Base-by-base conservation (phyloP, 2,888 invertebrate species). In the Trichopoda pennipes region DNA sequence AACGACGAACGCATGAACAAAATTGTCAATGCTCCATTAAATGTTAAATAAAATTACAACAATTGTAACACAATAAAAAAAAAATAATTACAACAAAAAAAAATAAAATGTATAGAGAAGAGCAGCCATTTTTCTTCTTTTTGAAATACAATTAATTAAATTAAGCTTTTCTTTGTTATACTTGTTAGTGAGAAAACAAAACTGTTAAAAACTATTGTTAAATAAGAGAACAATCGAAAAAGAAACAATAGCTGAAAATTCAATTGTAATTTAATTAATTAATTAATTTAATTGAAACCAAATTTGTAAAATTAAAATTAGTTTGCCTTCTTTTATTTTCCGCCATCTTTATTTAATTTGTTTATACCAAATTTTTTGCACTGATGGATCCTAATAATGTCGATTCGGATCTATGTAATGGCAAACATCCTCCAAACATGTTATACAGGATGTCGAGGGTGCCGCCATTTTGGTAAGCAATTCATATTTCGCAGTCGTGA, bases 1-100 rank as follows among this genome's bases (percentile, higher is more conserved):
- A n/a, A n/a, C n/a, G n/a, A n/a, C n/a, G n/a, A n/a, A n/a, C 55
- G 16, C 10, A 38, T 38, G 38, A 63, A 64, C 47, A 66, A n/a
- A n/a, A 72, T 72, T 72, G 78, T 78, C 78, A 78, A 60, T 78
- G 78, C 78, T 72, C 64, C 44, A 78, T 66, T 78, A 78, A 72
- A 66, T 58, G 56, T 72, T 61, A 69, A 77, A 77, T 49, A 53
- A 55, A 76, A 77, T 38, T 70, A 77, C 56, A 77, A 35, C 61
- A 76, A 74, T 58, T 66, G 53, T 38, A 35, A 64, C 58, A 66
- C 66, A 75, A 47, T n/a, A 58, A 49, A 58, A 47, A 42, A 44
- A 66, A 21, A 42, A 9, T 49, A 49, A 17, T 8, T n/a, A 44
- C 16, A 23, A 49, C 21, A 66, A 7, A 66, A 38, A 42, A 49